Percentiles rank a stretch among this genome's conserved stretches.
These are phyloP conservation scores for Lagodon rhomboides DNA, from an alignment of 2,797 vertebrate genomes.

Conservation along the genomic window DNA sequence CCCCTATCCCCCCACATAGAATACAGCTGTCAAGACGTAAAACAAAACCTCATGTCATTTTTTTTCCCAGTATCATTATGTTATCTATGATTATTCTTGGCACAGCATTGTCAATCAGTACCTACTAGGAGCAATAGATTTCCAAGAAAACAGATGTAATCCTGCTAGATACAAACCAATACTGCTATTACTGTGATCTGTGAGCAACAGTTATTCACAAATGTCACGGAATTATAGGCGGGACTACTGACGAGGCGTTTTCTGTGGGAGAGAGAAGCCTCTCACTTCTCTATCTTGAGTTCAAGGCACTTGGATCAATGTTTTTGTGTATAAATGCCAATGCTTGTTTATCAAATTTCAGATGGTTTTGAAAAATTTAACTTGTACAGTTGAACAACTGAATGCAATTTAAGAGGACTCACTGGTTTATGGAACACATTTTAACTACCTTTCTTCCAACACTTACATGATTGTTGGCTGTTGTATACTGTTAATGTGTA, in stretches of 20 bases:
- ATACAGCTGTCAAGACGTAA: not conserved
- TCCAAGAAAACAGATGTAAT: not conserved
- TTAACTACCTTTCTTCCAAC: not conserved
- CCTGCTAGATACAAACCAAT: not conserved
- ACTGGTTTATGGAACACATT: not conserved
- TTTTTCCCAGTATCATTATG: not conserved
- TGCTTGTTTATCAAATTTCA: not conserved
- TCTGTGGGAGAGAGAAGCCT: no score
- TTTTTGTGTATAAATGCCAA: not conserved
- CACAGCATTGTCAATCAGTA: not conserved
- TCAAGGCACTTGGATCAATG: not conserved
- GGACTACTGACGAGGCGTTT: no score
- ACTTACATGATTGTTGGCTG: not conserved
- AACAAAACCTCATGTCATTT: not conserved
- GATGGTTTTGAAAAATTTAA: not conserved
- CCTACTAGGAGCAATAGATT: not conserved
- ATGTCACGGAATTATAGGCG: not conserved
- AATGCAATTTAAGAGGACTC: not conserved
- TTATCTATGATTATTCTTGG: not conserved
- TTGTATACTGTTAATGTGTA: not conserved
- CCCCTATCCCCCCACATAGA: not conserved
- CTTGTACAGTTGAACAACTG: not conserved
- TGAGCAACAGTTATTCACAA: constrained; percentile 6
- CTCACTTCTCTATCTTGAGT: not conserved
- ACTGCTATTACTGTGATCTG: not conserved